phyloP scores from a whole-genome alignment of 2,797 vertebrate species.

The Dryobates pubescens region DNA sequence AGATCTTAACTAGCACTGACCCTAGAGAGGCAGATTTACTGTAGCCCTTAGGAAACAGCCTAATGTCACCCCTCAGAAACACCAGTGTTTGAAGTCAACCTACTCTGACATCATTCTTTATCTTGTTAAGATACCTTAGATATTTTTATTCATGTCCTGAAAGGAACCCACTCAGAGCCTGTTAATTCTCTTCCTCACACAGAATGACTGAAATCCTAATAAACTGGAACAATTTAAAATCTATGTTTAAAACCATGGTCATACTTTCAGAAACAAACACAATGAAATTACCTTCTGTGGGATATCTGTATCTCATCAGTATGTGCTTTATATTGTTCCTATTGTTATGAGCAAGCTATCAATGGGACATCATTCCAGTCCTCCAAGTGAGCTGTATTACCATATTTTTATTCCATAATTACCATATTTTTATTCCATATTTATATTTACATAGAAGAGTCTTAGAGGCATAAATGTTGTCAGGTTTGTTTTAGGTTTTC shows the following conservation, averaged over 20 bases:
- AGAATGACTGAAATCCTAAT: neutral
- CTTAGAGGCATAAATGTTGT: neutral
- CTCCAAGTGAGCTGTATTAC: neutral
- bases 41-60: neutral
- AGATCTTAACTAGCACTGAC: neutral
- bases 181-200: neutral
- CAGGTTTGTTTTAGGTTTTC: neutral
- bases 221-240: neutral
- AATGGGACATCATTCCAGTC: neutral
- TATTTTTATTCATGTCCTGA: neutral
- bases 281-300: neutral
- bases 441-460: neutral
- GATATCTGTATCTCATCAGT: neutral
- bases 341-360: neutral
- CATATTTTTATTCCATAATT: neutral
- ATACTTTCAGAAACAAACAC: neutral
- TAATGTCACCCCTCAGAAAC: neutral
- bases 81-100: neutral
- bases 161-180: neutral
- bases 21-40: neutral
- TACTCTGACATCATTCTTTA: neutral
- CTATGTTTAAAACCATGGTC: neutral
- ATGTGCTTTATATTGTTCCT: neutral
- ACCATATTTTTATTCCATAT: neutral
- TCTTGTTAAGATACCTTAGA: neutral